phyloP scores from a whole-genome alignment of 1,140 invertebrate genomes.

The Drosophila mauritiana region DNA sequence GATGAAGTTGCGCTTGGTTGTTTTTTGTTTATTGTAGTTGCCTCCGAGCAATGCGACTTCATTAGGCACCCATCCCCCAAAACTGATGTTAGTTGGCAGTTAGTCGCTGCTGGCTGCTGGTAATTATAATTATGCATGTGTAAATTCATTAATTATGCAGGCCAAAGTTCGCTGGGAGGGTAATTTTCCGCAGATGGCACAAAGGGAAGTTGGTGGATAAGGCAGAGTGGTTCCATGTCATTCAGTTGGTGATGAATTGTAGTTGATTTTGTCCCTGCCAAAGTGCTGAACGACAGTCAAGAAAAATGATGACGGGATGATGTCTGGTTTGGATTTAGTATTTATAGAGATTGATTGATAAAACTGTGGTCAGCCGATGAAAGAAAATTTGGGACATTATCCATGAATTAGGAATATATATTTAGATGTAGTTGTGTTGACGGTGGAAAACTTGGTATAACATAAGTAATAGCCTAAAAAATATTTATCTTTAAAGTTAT shows the following conservation, averaged over 20 bases:
- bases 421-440: too few species aligned
- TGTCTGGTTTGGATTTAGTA: neutral
- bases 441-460: too few species aligned
- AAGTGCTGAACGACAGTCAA: neutral
- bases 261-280: neutral
- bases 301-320: neutral
- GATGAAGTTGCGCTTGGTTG: constrained; percentile 21
- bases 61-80: neutral
- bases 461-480: too few species aligned
- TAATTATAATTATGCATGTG: constrained; percentile 54
- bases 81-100: constrained; percentile 26
- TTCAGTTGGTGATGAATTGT: constrained; percentile 25
- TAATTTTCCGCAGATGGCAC: constrained; percentile 9
- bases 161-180: constrained; percentile 23
- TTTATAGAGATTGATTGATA: constrained; percentile 4
- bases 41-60: constrained; percentile 15
- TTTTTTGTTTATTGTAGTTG: constrained; percentile 24
- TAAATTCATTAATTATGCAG: constrained; percentile 49
- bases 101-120: constrained; percentile 34
- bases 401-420: neutral
- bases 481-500: too few species aligned
- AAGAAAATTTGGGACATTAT: neutral
- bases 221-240: constrained; percentile 26
- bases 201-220: neutral
- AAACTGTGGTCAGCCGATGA: neutral